Conservation (phyloP, 2,113 vertebrate genomes). For the Martes martes region DNA sequence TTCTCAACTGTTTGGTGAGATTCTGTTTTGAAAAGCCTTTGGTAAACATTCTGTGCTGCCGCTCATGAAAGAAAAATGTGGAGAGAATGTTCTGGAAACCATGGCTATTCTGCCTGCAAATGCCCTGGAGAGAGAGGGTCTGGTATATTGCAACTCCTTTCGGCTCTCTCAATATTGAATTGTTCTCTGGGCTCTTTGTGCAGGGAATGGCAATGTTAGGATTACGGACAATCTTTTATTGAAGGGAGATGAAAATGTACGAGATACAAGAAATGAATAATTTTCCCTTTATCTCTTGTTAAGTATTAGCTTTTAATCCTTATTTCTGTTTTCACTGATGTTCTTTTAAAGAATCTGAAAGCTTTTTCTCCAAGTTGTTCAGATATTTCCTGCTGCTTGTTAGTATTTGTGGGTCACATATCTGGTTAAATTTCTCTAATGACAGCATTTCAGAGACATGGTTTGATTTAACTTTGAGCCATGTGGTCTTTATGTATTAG, state of each 20-base stretch:
- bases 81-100: conserved; percentile 46
- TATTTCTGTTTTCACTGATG: conserved; percentile 21
- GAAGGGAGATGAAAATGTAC: not conserved
- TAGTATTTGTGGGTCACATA: not conserved
- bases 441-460: not conserved
- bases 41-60: conserved; percentile 22
- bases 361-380: not conserved
- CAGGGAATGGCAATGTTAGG: not conserved
- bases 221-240: not conserved
- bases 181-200: conserved; percentile 30
- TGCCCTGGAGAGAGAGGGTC: not conserved
- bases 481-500: not conserved
- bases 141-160: not conserved
- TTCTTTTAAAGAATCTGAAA: not conserved
- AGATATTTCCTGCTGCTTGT: not conserved
- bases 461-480: conserved; percentile 24
- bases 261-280: conserved; percentile 4
- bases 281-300: not conserved
- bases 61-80: conserved; percentile 26
- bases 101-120: not conserved
- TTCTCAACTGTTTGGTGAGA: conserved; percentile 47
- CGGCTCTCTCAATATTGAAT: not conserved
- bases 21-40: conserved; percentile 51
- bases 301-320: conserved; percentile 5
- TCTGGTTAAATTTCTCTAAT: not conserved